phyloP scores from a whole-genome alignment of 2,113 vertebrate genomes.

The Ursus arctos region DNA sequence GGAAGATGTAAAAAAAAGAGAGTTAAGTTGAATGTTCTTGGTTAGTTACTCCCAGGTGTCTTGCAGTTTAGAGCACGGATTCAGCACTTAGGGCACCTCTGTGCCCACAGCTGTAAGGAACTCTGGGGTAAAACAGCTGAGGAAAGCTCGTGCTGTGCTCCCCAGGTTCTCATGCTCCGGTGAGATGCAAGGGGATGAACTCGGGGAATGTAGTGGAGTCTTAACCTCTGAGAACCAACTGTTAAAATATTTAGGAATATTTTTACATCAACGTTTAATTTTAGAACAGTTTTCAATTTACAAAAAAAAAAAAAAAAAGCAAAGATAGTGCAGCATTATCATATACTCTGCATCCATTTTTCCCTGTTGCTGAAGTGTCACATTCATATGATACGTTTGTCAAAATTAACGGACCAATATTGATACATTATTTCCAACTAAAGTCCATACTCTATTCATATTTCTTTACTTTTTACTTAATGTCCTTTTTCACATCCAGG shows the following conservation, averaged over 20 bases:
- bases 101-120: neutral
- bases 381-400: neutral
- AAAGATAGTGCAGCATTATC: neutral
- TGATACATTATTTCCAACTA: neutral
- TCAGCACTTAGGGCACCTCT: no score
- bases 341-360: neutral
- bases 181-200: neutral
- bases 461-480: neutral
- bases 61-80: neutral
- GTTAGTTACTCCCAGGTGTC: neutral
- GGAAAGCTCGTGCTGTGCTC: neutral
- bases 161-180: accelerated
- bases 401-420: neutral
- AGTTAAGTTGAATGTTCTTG: neutral
- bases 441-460: neutral
- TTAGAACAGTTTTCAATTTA: neutral
- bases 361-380: neutral
- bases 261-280: neutral
- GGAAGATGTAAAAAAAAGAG: neutral
- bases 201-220: neutral
- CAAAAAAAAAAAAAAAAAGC: neutral
- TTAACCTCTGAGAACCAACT: neutral
- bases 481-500: neutral
- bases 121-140: neutral
- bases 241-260: neutral